Conservation (phyloP, 2,888 invertebrate genomes). For the Oithona nana region DNA sequence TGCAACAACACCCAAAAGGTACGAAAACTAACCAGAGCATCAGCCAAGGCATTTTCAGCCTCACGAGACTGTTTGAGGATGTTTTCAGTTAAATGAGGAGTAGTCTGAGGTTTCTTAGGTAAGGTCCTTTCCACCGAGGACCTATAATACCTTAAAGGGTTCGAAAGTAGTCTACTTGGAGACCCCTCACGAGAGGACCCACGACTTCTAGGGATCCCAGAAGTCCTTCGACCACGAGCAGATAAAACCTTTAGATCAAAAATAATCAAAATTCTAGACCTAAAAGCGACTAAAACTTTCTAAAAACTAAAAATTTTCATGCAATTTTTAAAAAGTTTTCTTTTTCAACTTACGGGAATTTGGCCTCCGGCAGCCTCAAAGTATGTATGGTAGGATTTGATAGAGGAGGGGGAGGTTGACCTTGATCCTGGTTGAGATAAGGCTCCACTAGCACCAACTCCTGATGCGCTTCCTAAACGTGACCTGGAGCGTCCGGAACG, state of each 20-base stretch:
- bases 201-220: slow-evolving; percentile 28
- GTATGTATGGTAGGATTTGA: slow-evolving; percentile 17
- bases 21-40: slow-evolving; percentile 40
- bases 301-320: not conserved
- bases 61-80: slow-evolving; percentile 69
- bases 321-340: not conserved
- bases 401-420: slow-evolving; percentile 16
- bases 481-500: not conserved
- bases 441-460: not conserved
- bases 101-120: slow-evolving; percentile 30
- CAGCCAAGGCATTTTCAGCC: slow-evolving; percentile 61
- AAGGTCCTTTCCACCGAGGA: not conserved
- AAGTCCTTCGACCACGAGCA: slow-evolving; percentile 27
- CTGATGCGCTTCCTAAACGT: not conserved
- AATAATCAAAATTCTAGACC: too few species aligned
- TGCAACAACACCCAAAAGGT: too few species aligned
- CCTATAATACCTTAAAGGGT: not conserved
- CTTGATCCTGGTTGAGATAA: slow-evolving; percentile 16
- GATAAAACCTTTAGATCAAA: too few species aligned
- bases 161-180: slow-evolving; percentile 4
- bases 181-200: slow-evolving; percentile 25
- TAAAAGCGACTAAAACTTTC: too few species aligned
- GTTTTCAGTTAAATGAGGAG: slow-evolving; percentile 53
- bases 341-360: slow-evolving; percentile 5
- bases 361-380: slow-evolving; percentile 4